Conservation (phyloP, 1,140 invertebrate genomes). For the Macrobrachium nipponense region DNA sequence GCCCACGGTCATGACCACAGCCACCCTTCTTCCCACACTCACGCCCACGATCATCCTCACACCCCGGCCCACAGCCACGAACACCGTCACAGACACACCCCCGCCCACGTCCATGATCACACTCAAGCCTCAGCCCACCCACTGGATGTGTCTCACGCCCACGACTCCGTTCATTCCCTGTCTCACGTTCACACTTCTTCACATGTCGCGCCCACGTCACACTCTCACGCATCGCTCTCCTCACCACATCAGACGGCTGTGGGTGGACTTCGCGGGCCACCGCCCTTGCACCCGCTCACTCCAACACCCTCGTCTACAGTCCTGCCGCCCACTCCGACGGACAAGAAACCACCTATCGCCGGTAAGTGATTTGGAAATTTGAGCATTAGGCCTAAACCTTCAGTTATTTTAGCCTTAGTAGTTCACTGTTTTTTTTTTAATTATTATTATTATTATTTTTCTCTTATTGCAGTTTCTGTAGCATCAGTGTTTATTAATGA, state of each 20-base stretch:
- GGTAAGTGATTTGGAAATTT: slow-evolving; percentile 31
- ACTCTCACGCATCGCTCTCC: slow-evolving; percentile 24
- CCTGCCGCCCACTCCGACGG: slow-evolving; percentile 42
- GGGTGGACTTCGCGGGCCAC: slow-evolving; percentile 24
- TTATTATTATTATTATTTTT: too few species aligned
- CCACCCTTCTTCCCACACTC: slow-evolving; percentile 39
- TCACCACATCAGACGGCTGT: slow-evolving; percentile 42
- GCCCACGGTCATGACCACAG: slow-evolving; percentile 45
- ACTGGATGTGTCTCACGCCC: slow-evolving; percentile 29
- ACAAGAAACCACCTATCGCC: slow-evolving; percentile 45
- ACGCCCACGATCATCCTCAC: slow-evolving; percentile 21
- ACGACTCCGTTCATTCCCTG: slow-evolving; percentile 29
- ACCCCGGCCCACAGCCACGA: not conserved
- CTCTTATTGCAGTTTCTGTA: too few species aligned
- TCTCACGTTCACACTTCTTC: slow-evolving; percentile 42
- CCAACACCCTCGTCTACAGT: slow-evolving; percentile 47
- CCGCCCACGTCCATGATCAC: slow-evolving; percentile 10
- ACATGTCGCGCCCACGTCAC: slow-evolving; percentile 20
- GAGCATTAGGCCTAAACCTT: too few species aligned
- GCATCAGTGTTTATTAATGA: too few species aligned
- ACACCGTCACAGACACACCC: slow-evolving; percentile 7
- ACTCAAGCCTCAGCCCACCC: slow-evolving; percentile 22
- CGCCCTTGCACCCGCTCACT: slow-evolving; percentile 55
- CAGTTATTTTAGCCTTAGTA: too few species aligned
- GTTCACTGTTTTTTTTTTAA: too few species aligned